Evolutionary conservation across 2,113 vertebrate genomes (phyloP), one percentile per base, ranked within the genome.

Genomic region (Zosterops japonicus): DNA sequence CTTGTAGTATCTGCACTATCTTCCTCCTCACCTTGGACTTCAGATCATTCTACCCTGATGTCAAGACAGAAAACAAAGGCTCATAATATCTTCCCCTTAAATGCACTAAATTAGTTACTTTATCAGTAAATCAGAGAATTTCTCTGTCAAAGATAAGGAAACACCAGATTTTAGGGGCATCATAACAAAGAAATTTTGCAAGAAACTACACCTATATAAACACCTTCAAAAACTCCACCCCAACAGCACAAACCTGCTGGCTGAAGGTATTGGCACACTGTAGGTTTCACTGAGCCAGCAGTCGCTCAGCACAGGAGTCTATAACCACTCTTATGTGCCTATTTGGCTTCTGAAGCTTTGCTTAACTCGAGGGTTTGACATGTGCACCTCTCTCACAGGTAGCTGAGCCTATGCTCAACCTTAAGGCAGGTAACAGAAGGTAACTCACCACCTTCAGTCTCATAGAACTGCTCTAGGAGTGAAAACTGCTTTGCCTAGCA

Each of bases 391-490:
- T 78, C 93, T 81, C 64, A 11, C 55, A 53, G 57, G 79, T 5
- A 93, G 84, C 94, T 55, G 75, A 90, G 87, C 64, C n/a, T 3
- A 22, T 0, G 17, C 87, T 93, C 94, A 87, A 8, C 69, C 75
- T 83, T 92, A 93, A 94, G 94, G 92, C 95, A 96, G 94, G 35
- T 46, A 84, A 53, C 63, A 67, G 89, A 90, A 93, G 69, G 72
- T 49, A 76, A 90, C 69, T 80, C 35, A 52, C 46, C 87, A 72
- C 83, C 90, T 78, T 84, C 53, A 47, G 20, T 33, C 69, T 65
- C 81, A 31, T 3, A 12, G 75, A 94, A 87, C 68, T 55, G 22
- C 63, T 65, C 55, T 5, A 61, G 52, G 81, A 93, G 70, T 17
- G 33, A 70, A 75, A 90, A 52, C 36, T 56, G 75, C 80, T 72